These are phyloP conservation scores for Epsilonema sp. DNA, from an alignment of 2,888 invertebrate genomes.

Conservation along the genomic window DNA sequence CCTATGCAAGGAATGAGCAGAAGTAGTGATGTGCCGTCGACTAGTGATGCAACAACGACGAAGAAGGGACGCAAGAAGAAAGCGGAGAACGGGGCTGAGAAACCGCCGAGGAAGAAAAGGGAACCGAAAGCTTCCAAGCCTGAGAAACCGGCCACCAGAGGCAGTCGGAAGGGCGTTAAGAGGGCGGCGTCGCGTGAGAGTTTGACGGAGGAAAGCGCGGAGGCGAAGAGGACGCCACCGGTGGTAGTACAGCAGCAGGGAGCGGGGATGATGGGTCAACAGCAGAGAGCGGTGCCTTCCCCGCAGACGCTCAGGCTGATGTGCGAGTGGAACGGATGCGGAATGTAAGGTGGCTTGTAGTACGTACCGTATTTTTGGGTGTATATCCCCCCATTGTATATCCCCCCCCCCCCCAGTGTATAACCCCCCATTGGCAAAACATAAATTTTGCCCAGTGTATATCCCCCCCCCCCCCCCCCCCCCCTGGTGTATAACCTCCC, in stretches of 20 bases:
- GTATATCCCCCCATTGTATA: no score
- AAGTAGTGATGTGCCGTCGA: no score
- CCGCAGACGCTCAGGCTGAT: constrained; percentile 31
- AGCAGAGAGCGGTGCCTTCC: constrained; percentile 4
- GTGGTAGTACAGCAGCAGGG: background rate
- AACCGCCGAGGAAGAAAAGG: background rate
- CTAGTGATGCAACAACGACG: no score
- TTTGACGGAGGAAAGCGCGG: constrained; percentile 8
- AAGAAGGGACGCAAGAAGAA: no score
- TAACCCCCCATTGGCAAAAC: no score
- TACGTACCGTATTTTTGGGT: no score
- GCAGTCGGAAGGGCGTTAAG: constrained; percentile 9
- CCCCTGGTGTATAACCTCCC: background rate
- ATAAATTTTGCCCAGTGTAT: no score
- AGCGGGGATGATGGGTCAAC: constrained; percentile 10
- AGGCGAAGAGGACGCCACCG: constrained; percentile 11
- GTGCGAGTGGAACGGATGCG: constrained; percentile 86
- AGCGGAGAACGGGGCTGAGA: background rate
- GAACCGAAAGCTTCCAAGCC: background rate
- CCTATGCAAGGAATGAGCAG: no score
- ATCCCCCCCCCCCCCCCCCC: no score
- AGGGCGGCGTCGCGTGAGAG: constrained; percentile 1
- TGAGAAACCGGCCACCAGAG: constrained; percentile 6
- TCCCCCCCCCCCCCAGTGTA: no score
- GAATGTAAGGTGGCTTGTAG: constrained; percentile 39